Evolutionary conservation across 2,113 vertebrate species (phyloP), one percentile per base, ranked within the genome.

Genomic region (Carassius gibelio): DNA sequence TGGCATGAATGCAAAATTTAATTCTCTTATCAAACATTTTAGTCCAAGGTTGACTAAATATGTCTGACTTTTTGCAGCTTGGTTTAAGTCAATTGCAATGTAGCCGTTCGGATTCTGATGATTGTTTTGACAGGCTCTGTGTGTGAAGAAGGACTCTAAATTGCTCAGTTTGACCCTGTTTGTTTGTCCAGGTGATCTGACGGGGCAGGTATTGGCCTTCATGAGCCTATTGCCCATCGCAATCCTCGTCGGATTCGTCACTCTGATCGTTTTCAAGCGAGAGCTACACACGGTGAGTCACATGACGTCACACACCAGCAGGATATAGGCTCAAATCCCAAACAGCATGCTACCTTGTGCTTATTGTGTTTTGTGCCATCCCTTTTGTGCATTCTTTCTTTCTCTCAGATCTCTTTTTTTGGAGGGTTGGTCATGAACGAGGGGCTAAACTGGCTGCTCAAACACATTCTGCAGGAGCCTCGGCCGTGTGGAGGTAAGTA

Each of bases 231-330:
- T 97, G 23, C 98, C 98, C 76, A 90, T 98, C 80, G 96, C 97
- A 45, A 94, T 99, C 90, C 95, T 99, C 13, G 95, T 97, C 64
- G 97, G 98, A 48, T 99, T 99, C 34, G 92, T 99, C 83, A 99
- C 98, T 4, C 97, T 99, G 89, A 98, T 99, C 89, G 96, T 98
- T 90, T 99, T 99, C 91, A 99, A 99, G 95, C 95, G 98, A 88
- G 98, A 99, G 86, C 95, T 99, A 87, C 98, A 99, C 94, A 99
- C 98, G 88, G 98, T 99, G 89, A 97, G 97, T 93, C 75, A 50
- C 15, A n/a, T 57, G 45, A 68, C 38, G 45, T 42, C 66, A n/a
- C 17, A 48, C 48, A 17, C 48, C n/a, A 76, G 23, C 13, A 26
- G 26, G 23, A 2, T 72, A 10, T 48, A 50, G 10, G 55, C 23